Evolutionary conservation across 2,113 vertebrate species (phyloP).

Genomic region (Casuarius casuarius): DNA sequence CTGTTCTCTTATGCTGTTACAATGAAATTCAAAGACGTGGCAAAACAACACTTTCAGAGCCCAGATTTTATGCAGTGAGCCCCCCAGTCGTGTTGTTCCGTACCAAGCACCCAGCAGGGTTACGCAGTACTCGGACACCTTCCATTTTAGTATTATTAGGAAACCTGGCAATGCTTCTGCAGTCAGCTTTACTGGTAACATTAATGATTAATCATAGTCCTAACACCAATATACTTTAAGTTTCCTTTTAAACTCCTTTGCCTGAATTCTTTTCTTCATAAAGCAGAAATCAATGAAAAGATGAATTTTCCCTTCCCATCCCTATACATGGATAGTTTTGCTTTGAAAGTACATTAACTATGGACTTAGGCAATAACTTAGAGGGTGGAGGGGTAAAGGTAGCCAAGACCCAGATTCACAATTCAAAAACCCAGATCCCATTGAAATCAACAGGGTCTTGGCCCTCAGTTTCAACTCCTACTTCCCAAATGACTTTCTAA

Average conservation of each 20-base stretch:
- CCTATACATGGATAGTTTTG: fast-evolving
- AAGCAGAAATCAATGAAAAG: neutral
- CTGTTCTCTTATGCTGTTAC: neutral
- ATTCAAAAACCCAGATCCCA: neutral
- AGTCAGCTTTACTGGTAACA: neutral
- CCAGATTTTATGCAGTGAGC: neutral
- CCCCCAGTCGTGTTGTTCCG: fast-evolving
- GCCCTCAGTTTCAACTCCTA: neutral
- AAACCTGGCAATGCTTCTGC: neutral
- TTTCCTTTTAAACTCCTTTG: neutral
- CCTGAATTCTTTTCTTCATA: neutral
- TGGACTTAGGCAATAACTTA: fast-evolving
- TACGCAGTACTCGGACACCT: neutral
- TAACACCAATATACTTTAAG: neutral
- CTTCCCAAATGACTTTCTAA: neutral
- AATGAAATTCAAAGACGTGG: fast-evolving
- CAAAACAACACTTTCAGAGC: neutral
- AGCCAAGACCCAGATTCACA: neutral
- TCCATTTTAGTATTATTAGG: neutral
- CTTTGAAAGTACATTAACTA: neutral
- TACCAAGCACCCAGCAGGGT: neutral
- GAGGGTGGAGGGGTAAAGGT: neutral
- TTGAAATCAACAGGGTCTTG: neutral
- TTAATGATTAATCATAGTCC: neutral
- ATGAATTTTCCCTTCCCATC: neutral